Percentiles rank a stretch among this genome's conserved stretches.
phyloP scores from a whole-genome alignment of 2,113 vertebrate genomes.

The Glareola pratincola region DNA sequence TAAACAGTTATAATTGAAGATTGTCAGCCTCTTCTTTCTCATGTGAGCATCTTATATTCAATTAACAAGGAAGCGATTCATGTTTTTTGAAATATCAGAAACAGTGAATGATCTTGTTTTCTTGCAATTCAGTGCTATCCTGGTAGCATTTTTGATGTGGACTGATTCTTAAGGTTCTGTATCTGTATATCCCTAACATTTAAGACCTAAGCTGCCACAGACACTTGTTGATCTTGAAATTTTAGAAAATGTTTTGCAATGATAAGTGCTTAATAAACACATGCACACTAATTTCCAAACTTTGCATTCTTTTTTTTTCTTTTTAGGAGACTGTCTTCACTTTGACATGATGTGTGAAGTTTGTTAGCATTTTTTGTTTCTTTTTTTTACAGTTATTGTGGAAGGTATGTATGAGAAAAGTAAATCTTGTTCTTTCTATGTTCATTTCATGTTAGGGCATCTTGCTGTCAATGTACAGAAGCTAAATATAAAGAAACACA shows the following conservation, averaged over 20 bases:
- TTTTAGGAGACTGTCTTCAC: constrained; percentile 8
- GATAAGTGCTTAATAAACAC: not conserved
- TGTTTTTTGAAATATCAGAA: not conserved
- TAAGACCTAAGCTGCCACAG: not conserved
- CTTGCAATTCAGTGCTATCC: not conserved
- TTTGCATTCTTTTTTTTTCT: not conserved
- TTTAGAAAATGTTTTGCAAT: not conserved
- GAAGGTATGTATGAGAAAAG: constrained; percentile 42
- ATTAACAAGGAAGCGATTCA: not conserved
- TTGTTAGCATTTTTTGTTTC: constrained; percentile 12
- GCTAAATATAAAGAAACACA: not conserved
- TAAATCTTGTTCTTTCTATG: not conserved
- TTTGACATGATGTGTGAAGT: constrained; percentile 55
- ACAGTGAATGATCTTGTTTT: not conserved
- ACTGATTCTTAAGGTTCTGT: not conserved
- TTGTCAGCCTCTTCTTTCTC: not conserved
- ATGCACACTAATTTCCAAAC: not conserved
- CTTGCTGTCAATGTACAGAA: not conserved
- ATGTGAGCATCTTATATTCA: not conserved
- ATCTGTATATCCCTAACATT: not conserved
- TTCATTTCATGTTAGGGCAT: not conserved
- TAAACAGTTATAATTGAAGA: not conserved
- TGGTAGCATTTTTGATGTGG: not conserved
- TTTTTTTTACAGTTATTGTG: not conserved
- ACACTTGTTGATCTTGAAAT: not conserved